Evolutionary conservation across 2,113 vertebrate genomes (phyloP).

Genomic region (Salvelinus namaycush): DNA sequence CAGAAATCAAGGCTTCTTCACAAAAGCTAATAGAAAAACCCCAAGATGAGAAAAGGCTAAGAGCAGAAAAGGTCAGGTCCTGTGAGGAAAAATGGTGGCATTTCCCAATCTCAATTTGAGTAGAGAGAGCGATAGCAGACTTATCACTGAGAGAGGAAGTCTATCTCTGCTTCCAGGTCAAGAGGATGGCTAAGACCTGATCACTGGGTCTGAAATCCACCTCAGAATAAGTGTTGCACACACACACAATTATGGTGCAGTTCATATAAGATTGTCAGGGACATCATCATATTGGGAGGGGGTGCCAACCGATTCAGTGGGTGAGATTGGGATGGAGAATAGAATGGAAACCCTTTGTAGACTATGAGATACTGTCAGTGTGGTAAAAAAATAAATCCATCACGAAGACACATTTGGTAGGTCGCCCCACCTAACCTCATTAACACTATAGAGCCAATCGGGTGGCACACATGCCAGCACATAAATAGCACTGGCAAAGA

Average conservation of each 20-base stretch:
- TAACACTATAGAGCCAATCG: not conserved
- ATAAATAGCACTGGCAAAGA: slow-evolving; percentile 2
- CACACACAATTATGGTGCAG: not conserved
- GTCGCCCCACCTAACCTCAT: not conserved
- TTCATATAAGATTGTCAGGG: too few relatives aligned
- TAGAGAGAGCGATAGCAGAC: not conserved
- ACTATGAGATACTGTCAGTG: not conserved
- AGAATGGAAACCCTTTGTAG: not conserved
- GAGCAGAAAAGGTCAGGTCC: slow-evolving; percentile 7
- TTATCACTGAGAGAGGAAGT: slow-evolving; percentile 4
- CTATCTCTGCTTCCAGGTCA: not conserved
- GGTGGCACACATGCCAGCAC: not conserved
- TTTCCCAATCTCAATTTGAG: slow-evolving; percentile 24
- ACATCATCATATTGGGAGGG: not conserved
- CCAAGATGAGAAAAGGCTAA: not conserved
- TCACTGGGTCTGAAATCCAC: too few relatives aligned
- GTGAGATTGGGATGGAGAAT: not conserved
- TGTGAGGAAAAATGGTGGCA: not conserved
- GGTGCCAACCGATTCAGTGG: not conserved
- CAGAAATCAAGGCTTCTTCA: slow-evolving; percentile 7
- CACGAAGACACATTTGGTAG: not conserved
- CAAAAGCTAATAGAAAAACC: not conserved
- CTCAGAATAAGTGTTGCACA: not conserved
- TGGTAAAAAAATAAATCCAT: not conserved
- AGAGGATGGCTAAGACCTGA: not conserved